phyloP scores from a whole-genome alignment of 2,797 vertebrate genomes.

The Muscicapa comitata region DNA sequence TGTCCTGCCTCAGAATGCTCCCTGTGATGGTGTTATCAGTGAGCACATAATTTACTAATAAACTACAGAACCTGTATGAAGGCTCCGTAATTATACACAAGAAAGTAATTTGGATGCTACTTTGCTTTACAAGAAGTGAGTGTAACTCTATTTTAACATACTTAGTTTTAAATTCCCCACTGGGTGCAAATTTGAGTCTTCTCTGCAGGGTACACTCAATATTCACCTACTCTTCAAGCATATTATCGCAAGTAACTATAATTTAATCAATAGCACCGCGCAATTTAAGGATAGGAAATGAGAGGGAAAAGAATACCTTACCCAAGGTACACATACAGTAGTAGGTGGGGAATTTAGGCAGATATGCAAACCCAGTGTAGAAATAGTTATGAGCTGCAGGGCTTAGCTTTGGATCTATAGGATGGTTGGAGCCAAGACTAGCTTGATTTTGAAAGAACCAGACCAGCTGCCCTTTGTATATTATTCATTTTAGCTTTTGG shows the following conservation, averaged over 20 bases:
- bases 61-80: neutral
- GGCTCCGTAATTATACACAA: neutral
- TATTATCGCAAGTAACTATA: neutral
- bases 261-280: neutral
- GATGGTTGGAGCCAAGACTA: neutral
- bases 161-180: neutral
- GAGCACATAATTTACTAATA: conserved; percentile 26
- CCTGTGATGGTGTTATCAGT: neutral
- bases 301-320: neutral
- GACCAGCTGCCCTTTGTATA: conserved; percentile 11
- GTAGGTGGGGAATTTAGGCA: neutral
- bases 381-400: neutral
- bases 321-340: neutral
- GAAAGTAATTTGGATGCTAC: neutral
- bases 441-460: conserved; percentile 3
- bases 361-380: neutral
- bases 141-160: neutral
- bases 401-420: neutral
- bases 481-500: conserved; percentile 27
- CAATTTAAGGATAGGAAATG: neutral
- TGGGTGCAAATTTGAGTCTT: neutral
- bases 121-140: neutral
- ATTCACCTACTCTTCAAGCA: neutral
- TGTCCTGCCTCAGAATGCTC: conserved; percentile 49
- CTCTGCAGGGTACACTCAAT: neutral